Evolutionary conservation across 2,797 vertebrate genomes (phyloP), one percentile per base, ranked within the genome.

Genomic region (Erethizon dorsatum): DNA sequence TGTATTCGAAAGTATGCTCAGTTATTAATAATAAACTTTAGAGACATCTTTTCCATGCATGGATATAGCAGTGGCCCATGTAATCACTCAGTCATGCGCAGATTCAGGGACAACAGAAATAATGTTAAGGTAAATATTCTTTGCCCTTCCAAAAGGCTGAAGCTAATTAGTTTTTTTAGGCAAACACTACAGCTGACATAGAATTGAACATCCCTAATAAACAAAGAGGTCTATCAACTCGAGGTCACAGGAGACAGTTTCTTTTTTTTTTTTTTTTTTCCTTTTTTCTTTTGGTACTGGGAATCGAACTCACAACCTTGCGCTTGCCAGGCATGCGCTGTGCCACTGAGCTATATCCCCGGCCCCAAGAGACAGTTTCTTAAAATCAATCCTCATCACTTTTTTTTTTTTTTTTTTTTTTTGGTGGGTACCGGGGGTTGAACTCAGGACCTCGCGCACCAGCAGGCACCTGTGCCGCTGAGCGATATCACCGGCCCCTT

Each of bases 61-160:
- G 83, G 54, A 89, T n/a, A 5, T n/a, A 52, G 37, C 45, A 41
- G 41, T 78, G 57, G 33, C 33, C 59, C 52, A 0, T 33, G 28
- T 37, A 13, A 0, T 50, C 52, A 69, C 31, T 75, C 47, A 45
- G 1, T 83, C 54, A n/a, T 1, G 2, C 2, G 6, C 28, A 31
- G 28, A 31, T 59, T 33, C 88, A 80, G 54, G 24, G 52, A 8
- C n/a, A 50, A n/a, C 71, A 85, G 87, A 84, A 45, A 31, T 31
- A 37, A 24, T 8, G 2, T 15, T 24, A 28, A 80, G 56, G n/a
- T 22, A 73, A 83, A n/a, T 41, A 4, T 9, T 41, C 9, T 12
- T 83, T 71, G 50, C 50, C 47, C 77, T 91, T 57, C 31, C 59
- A 31, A 56, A 79, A 92, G 57, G 37, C 63, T 75, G 28, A 63